phyloP scores from a whole-genome alignment of 2,888 invertebrate genomes.

The Himalopsyche kuldschensis region DNA sequence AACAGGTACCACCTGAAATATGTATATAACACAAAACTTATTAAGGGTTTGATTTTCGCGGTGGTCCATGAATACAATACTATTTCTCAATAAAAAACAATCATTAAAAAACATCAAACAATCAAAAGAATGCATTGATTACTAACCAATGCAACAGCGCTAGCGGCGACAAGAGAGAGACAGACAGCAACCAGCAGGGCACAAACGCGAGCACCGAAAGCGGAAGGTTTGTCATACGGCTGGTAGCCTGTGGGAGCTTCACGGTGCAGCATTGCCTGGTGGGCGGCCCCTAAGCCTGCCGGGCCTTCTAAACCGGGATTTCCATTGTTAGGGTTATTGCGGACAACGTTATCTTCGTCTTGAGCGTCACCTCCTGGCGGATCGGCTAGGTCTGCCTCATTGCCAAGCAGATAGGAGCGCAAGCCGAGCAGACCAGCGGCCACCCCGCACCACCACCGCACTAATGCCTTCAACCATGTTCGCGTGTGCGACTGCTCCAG shows the following conservation, averaged over 20 bases:
- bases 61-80: too few relatives aligned
- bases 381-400: constrained; percentile 54
- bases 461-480: constrained; percentile 88
- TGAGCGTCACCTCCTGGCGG: constrained; percentile 42
- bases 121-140: neutral
- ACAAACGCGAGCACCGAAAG: constrained; percentile 72
- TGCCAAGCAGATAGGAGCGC: constrained; percentile 87
- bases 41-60: too few relatives aligned
- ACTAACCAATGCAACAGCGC: constrained; percentile 73
- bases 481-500: constrained; percentile 96
- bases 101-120: too few relatives aligned
- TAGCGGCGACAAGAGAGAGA: constrained; percentile 80
- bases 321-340: neutral
- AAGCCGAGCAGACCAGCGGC: constrained; percentile 85
- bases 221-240: constrained; percentile 83
- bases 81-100: too few relatives aligned
- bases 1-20: constrained; percentile 74
- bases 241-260: constrained; percentile 85
- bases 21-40: neutral
- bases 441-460: constrained; percentile 83
- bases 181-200: constrained; percentile 76
- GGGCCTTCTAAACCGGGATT: constrained; percentile 44
- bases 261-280: constrained; percentile 84
- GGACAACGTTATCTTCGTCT: neutral
- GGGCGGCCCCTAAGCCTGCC: constrained; percentile 73